Evolutionary conservation across 2,113 vertebrate genomes (phyloP).

Genomic region (Cinclus mexicanus): DNA sequence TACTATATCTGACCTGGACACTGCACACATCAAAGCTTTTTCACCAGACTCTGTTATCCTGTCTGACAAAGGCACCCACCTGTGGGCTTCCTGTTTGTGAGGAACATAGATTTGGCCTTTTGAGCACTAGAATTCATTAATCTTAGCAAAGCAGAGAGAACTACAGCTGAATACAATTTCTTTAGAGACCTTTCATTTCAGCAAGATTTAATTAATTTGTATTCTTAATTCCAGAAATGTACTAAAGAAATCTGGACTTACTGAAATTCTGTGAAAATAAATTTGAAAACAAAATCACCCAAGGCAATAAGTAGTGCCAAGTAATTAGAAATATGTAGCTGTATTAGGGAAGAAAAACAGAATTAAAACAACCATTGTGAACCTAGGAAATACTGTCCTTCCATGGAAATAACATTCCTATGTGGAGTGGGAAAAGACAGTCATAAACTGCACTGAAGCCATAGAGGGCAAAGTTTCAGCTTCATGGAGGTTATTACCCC

Average conservation of each 20-base stretch:
- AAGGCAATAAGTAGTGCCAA: not conserved
- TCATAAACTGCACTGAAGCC: not conserved
- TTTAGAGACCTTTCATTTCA: not conserved
- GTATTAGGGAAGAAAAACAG: not conserved
- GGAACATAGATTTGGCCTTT: not conserved
- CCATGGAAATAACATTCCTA: not conserved
- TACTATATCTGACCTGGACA: not conserved
- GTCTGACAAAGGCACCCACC: not conserved
- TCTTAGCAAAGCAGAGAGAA: not conserved
- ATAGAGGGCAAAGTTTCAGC: not conserved
- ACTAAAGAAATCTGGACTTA: not conserved
- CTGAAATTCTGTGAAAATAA: not conserved
- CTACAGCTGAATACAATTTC: not conserved
- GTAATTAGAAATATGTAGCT: not conserved
- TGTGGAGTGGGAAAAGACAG: not conserved
- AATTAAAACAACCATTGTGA: not conserved
- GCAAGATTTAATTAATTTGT: not conserved
- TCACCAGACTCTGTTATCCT: not conserved
- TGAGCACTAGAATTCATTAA: not conserved
- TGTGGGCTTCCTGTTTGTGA: not conserved
- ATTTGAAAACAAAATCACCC: not conserved
- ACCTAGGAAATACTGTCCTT: not conserved
- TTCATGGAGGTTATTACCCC: not conserved
- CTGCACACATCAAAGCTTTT: not conserved
- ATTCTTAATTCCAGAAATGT: not conserved